A percentile compares a stretch with the other conserved stretches of the same genome.
phyloP scores from a whole-genome alignment of 1,140 invertebrate species.

The Metaphire vulgaris region DNA sequence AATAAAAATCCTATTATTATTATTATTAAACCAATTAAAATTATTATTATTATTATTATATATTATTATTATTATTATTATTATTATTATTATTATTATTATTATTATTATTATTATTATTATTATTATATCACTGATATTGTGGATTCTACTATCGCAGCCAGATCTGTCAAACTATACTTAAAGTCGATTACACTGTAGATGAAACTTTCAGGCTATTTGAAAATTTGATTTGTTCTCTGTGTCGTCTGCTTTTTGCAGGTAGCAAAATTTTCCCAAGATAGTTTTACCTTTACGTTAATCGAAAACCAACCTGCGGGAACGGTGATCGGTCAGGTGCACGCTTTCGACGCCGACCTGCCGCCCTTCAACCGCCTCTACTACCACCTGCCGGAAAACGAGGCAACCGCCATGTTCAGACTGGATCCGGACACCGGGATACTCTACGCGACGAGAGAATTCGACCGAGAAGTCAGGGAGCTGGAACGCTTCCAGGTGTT shows the following conservation, averaged over 20 bases:
- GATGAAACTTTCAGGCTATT: too few relatives aligned
- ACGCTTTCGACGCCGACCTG: not conserved
- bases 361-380: not conserved
- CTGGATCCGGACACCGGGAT: not conserved
- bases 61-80: slow-evolving; percentile 1
- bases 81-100: not conserved
- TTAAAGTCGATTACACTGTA: too few relatives aligned
- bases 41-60: not conserved
- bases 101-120: slow-evolving; percentile 4
- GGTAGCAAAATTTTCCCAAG: not conserved
- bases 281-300: not conserved
- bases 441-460: not conserved
- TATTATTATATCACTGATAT: too few relatives aligned
- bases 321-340: not conserved
- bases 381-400: not conserved
- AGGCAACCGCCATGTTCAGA: not conserved
- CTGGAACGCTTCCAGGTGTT: not conserved
- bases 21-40: not conserved
- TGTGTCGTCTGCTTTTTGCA: not conserved
- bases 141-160: too few relatives aligned
- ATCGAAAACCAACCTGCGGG: not conserved
- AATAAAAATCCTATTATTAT: not conserved
- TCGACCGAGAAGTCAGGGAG: not conserved
- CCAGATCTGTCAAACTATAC: too few relatives aligned
- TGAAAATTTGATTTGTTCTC: too few relatives aligned